These are phyloP conservation scores for Furnarius figulus DNA, from an alignment of 2,113 vertebrate species.

Conservation along the genomic window DNA sequence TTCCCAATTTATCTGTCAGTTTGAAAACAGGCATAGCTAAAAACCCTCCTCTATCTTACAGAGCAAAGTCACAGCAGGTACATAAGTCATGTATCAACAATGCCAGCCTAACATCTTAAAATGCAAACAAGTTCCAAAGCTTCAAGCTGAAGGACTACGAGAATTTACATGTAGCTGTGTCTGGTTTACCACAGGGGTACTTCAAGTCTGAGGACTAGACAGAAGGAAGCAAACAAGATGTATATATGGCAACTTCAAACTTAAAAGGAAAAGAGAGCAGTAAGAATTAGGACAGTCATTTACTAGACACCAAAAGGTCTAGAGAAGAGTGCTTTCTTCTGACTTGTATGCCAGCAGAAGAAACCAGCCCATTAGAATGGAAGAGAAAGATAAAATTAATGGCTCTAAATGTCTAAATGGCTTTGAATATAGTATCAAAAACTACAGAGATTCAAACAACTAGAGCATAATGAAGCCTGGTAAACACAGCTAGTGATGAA, in stretches of 20 bases:
- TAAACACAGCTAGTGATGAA: slow-evolving; percentile 21
- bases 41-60: not conserved
- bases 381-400: slow-evolving; percentile 15
- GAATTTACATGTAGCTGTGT: not conserved
- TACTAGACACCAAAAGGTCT: not conserved
- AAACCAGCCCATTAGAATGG: not conserved
- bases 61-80: not conserved
- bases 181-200: not conserved
- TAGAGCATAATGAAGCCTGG: not conserved
- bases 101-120: not conserved
- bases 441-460: not conserved
- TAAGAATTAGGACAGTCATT: not conserved
- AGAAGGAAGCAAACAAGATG: not conserved
- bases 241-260: not conserved
- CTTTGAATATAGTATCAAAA: slow-evolving; percentile 19
- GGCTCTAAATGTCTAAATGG: not conserved
- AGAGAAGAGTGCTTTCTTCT: not conserved
- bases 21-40: not conserved
- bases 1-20: slow-evolving; percentile 7
- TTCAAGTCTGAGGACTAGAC: not conserved
- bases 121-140: not conserved
- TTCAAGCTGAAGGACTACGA: not conserved
- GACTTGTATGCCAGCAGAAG: not conserved
- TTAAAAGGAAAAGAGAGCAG: not conserved
- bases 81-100: not conserved